These are phyloP conservation scores for Ispidina picta DNA, from an alignment of 2,797 vertebrate genomes.

Conservation along the genomic window DNA sequence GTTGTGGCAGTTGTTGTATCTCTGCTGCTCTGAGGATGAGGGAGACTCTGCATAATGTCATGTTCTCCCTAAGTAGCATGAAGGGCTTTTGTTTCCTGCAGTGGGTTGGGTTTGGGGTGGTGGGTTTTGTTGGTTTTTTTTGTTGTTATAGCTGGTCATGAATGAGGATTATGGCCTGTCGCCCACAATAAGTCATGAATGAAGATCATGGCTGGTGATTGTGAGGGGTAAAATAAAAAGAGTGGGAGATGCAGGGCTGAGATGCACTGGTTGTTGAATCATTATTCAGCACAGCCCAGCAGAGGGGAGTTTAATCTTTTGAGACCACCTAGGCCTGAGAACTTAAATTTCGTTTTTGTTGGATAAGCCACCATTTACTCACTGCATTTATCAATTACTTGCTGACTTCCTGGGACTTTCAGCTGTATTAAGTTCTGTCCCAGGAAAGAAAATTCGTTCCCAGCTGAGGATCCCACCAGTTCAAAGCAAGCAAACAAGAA, in stretches of 20 bases:
- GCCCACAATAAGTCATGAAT: conserved; percentile 66
- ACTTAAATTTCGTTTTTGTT: conserved; percentile 18
- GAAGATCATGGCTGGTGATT: conserved; percentile 71
- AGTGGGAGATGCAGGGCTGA: conserved; percentile 2
- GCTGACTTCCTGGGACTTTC: neutral
- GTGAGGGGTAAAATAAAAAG: conserved; percentile 56
- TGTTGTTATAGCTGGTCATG: conserved; percentile 34
- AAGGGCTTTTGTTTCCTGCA: conserved; percentile 43
- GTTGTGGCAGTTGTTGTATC: conserved; percentile 23
- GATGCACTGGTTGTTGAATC: conserved; percentile 8
- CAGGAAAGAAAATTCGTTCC: neutral
- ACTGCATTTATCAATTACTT: conserved; percentile 30
- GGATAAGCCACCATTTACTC: neutral
- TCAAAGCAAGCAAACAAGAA: neutral
- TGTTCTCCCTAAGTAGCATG: conserved; percentile 36
- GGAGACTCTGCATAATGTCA: conserved; percentile 41
- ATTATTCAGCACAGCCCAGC: conserved; percentile 9
- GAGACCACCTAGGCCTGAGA: conserved; percentile 51
- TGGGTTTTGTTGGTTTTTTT: neutral
- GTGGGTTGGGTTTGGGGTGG: neutral
- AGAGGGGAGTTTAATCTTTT: conserved; percentile 46
- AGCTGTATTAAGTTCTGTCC: neutral
- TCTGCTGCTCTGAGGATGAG: conserved; percentile 7
- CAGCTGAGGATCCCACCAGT: neutral
- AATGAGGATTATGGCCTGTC: conserved; percentile 68